Evolutionary conservation across 2,797 vertebrate species (phyloP), one percentile per base, ranked within the genome.

Genomic region (Sebastes kiyomatsui): DNA sequence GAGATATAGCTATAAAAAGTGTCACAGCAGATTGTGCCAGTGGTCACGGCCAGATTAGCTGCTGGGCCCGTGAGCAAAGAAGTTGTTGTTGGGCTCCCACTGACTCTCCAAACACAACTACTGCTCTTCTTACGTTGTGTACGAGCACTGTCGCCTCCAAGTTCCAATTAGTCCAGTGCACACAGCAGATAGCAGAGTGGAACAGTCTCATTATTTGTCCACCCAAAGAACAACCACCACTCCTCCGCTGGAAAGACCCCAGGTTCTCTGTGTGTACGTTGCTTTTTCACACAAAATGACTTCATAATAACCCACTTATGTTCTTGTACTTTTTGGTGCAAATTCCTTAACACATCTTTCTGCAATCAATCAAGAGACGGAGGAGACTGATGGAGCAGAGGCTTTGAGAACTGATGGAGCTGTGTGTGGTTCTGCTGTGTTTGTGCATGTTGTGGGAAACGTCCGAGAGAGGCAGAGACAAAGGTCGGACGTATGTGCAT

Each of bases 341-440:
- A 8, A 20, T 67, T 49, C 27, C 25, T 30, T 27, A 18, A 49
- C 25, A 54, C 4, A 55, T 49, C 13, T 20, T 0, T 54, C 16
- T 49, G 22, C 3, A 49, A 28, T 67, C 6, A 30, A 30, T 69
- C 14, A 20, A 28, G 25, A 80, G 77, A 64, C 25, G 22, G 72
- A 54, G 52, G 72, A 54, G 52, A 54, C 52, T 10, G n/a, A 59
- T 25, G 42, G 22, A 54, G 61, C 35, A 5, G 32, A 75, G 52
- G 55, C 79, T 74, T 28, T 2, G 20, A 16, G 30, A 54, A 6
- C 55, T 81, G 76, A 82, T 74, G 80, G 72, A 67, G 65, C 38
- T 42, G 55, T 75, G 72, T 72, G 55, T 60, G 30, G 2, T 8
- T 55, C 18, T 58, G 68, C 7, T 1, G 16, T 65, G 70, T 55